Evolutionary conservation across 1,140 invertebrate species (phyloP).

Genomic region (Lepidurus packardi): DNA sequence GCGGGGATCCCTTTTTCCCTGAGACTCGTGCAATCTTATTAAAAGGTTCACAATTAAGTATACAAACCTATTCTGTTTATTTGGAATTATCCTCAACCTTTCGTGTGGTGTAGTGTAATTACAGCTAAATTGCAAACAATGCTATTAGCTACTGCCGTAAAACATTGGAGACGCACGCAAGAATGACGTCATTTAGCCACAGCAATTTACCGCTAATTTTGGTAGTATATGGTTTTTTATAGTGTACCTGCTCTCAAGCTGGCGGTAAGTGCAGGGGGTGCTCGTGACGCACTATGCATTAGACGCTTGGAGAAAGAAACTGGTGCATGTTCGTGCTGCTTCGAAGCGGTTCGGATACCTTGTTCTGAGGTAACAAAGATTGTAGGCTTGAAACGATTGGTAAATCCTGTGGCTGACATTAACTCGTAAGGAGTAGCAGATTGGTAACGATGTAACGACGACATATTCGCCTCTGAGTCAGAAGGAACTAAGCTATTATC

Average conservation of each 20-base stretch:
- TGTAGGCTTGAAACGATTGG: not conserved
- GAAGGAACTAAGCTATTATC: not conserved
- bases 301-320: not conserved
- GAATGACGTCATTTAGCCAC: not conserved
- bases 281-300: not conserved
- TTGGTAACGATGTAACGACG: not conserved
- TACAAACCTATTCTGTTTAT: not conserved
- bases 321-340: not conserved
- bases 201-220: not conserved
- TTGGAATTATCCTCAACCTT: not conserved
- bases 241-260: not conserved
- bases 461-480: not conserved
- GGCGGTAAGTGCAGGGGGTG: not conserved
- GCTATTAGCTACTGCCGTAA: not conserved
- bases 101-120: not conserved
- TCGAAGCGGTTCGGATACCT: not conserved
- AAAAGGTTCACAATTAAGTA: not conserved
- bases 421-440: not conserved
- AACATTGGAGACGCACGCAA: not conserved
- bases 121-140: not conserved
- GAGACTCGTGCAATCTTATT: not conserved
- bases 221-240: not conserved
- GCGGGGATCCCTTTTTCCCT: not conserved
- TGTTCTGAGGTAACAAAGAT: not conserved
- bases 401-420: constrained; percentile 4